phyloP scores from a whole-genome alignment of 2,113 vertebrate species.

The Chamaea fasciata region DNA sequence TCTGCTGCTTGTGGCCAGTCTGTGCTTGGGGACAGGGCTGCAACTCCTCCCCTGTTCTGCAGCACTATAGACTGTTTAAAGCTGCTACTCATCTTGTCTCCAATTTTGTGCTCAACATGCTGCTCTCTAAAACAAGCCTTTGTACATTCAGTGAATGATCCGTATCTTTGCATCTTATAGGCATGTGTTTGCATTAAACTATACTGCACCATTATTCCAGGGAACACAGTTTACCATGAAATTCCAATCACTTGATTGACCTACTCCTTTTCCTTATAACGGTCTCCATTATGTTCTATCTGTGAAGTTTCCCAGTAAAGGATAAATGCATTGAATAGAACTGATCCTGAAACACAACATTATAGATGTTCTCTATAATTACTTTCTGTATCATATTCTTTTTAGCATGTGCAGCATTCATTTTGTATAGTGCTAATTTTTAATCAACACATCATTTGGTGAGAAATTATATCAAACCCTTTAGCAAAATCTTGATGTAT shows the following conservation, averaged over 20 bases:
- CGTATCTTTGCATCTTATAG: not conserved
- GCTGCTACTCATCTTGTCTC: not conserved
- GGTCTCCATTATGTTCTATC: not conserved
- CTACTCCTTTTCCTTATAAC: not conserved
- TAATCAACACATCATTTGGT: conserved; percentile 42
- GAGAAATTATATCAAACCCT: conserved; percentile 15
- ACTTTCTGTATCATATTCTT: conserved; percentile 32
- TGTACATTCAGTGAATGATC: not conserved
- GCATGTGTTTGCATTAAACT: not conserved
- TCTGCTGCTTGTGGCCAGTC: not conserved
- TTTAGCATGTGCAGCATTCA: conserved; percentile 5
- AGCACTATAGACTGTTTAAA: not conserved
- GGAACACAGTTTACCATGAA: not conserved
- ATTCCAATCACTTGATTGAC: not conserved
- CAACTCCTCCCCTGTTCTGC: not conserved
- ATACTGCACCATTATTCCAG: not conserved
- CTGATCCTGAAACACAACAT: not conserved
- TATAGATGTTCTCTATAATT: not conserved
- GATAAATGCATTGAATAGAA: conserved; percentile 1
- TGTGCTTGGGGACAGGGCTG: not conserved
- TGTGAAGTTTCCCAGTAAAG: not conserved
- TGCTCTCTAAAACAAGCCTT: not conserved
- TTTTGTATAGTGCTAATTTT: conserved; percentile 55
- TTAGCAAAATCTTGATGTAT: conserved; percentile 26
- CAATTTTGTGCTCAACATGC: not conserved